These are phyloP conservation scores for Pagetopsis macropterus DNA, from an alignment of 2,797 vertebrate genomes.

Conservation along the genomic window DNA sequence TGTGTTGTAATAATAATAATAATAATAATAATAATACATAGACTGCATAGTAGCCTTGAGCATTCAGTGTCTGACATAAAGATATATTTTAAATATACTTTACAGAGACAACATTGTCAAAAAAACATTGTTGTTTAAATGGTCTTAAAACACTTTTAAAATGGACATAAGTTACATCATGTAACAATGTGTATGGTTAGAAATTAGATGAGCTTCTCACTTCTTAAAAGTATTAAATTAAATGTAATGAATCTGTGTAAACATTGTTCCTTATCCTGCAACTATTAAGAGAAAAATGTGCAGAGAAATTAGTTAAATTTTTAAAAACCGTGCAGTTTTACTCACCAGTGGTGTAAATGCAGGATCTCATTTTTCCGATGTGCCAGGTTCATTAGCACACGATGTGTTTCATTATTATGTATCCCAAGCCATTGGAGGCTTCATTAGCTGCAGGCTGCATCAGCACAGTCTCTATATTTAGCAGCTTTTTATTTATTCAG, in stretches of 20 bases:
- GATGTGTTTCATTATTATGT: conserved; percentile 79
- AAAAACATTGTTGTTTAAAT: background rate
- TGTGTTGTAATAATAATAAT: background rate
- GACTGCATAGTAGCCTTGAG: background rate
- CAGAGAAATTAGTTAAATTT: conserved; percentile 9
- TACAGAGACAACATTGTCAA: too few species aligned
- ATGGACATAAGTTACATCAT: background rate
- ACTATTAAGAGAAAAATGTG: background rate
- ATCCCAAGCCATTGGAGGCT: conserved; percentile 73
- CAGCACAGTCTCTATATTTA: conserved; percentile 69
- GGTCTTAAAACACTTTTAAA: conserved; percentile 3
- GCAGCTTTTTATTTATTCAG: conserved; percentile 72
- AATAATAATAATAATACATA: background rate
- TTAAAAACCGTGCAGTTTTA: conserved; percentile 56
- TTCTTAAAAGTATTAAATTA: background rate
- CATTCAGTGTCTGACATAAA: background rate
- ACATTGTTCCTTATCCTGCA: conserved; percentile 10
- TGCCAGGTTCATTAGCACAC: conserved; percentile 76
- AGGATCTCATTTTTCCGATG: conserved; percentile 59
- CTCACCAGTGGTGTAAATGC: conserved; percentile 59
- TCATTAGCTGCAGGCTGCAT: conserved; percentile 74
- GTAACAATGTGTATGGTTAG: background rate
- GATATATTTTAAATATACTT: background rate
- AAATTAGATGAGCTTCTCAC: background rate
- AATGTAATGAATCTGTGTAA: conserved; percentile 3